These are phyloP conservation scores for Lerema accius DNA, from an alignment of 1,140 invertebrate genomes.

Conservation along the genomic window DNA sequence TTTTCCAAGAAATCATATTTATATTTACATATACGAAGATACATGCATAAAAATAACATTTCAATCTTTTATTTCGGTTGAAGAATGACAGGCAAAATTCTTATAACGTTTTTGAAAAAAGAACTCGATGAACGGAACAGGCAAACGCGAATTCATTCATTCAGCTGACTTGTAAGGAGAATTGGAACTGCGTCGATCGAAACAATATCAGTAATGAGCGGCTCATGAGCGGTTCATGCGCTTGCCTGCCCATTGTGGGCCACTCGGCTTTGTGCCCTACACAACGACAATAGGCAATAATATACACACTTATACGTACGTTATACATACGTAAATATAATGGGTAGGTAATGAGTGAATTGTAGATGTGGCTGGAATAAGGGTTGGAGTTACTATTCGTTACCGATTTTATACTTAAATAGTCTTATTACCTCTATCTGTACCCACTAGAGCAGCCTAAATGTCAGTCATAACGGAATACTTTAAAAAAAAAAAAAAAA, in stretches of 20 bases:
- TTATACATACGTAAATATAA: neutral
- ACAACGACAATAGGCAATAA: neutral
- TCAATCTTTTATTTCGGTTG: conserved; percentile 3
- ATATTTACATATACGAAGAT: neutral
- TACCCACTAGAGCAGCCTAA: too few species aligned
- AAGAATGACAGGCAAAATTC: conserved; percentile 2
- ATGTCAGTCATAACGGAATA: too few species aligned
- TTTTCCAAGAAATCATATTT: neutral
- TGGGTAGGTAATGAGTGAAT: neutral
- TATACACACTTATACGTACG: neutral
- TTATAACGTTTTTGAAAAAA: conserved; percentile 1
- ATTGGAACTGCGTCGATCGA: conserved; percentile 19
- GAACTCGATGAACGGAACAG: conserved; percentile 9
- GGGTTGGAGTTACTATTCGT: neutral
- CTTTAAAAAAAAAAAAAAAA: too few species aligned
- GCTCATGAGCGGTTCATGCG: conserved; percentile 22
- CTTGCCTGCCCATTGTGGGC: conserved; percentile 25
- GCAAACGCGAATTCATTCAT: conserved; percentile 27
- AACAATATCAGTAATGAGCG: conserved; percentile 32
- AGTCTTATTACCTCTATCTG: too few species aligned
- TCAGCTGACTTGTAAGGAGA: conserved; percentile 19
- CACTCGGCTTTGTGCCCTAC: conserved; percentile 11
- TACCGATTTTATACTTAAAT: neutral
- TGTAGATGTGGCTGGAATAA: neutral
- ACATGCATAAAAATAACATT: conserved; percentile 4